These are phyloP conservation scores for Microcaecilia unicolor DNA, from an alignment of 2,797 vertebrate species.

Conservation along the genomic window DNA sequence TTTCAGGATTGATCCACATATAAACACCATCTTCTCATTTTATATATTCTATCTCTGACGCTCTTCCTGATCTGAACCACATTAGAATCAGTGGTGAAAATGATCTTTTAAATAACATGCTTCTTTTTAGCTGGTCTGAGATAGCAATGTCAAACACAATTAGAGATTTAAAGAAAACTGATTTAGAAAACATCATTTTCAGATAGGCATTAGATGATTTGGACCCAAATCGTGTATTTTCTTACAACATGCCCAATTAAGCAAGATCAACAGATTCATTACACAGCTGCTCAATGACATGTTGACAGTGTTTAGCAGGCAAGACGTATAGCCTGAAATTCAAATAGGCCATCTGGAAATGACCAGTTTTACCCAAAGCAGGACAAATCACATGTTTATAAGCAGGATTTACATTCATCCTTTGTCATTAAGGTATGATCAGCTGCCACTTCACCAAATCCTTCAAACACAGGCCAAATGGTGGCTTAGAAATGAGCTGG, in stretches of 20 bases:
- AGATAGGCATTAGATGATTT: slow-evolving; percentile 5
- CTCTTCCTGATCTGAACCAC: no score
- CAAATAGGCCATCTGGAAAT: slow-evolving; percentile 10
- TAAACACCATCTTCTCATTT: no score
- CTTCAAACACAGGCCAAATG: slow-evolving; percentile 9
- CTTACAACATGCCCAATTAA: neutral
- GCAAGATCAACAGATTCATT: slow-evolving; percentile 1
- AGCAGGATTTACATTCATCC: slow-evolving; percentile 2
- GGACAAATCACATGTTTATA: neutral
- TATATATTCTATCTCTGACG: no score
- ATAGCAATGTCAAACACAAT: slow-evolving; percentile 7
- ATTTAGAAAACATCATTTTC: slow-evolving; percentile 9
- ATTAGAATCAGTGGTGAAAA: no score
- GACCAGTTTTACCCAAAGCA: neutral
- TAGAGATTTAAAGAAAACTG: slow-evolving; percentile 6
- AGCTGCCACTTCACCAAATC: neutral
- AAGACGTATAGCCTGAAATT: slow-evolving; percentile 1
- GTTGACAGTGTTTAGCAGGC: neutral
- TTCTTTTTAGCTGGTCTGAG: slow-evolving; percentile 14
- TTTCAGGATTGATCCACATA: no score
- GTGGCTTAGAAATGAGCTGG: neutral
- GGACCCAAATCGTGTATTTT: neutral
- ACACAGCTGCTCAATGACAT: neutral
- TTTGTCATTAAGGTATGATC: slow-evolving; percentile 11
- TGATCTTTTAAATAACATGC: slow-evolving; percentile 14